Evolutionary conservation across 2,113 vertebrate species (phyloP).

Genomic region (Raja brachyura): DNA sequence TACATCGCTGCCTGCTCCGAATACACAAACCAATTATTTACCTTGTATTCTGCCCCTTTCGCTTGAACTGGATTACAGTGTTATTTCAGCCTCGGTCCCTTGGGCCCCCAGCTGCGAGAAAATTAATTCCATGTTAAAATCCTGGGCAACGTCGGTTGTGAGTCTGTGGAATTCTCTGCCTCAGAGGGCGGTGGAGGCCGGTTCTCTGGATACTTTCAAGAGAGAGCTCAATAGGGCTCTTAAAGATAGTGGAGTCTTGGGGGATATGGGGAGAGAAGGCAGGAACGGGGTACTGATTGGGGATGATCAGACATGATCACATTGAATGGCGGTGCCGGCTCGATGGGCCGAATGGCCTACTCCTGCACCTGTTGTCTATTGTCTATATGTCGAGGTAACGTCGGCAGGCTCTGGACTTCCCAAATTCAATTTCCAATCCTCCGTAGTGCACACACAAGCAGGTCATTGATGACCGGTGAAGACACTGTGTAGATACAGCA

Average conservation of each 20-base stretch:
- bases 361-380: too few relatives aligned
- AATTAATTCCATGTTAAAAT: neutral
- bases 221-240: too few relatives aligned
- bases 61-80: neutral
- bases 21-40: neutral
- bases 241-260: too few relatives aligned
- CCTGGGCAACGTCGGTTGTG: neutral
- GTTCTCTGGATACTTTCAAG: too few relatives aligned
- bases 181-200: too few relatives aligned
- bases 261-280: too few relatives aligned
- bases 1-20: neutral
- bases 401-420: neutral
- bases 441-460: neutral
- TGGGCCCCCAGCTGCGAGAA: neutral
- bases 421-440: neutral
- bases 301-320: too few relatives aligned
- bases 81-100: neutral
- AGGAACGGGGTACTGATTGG: too few relatives aligned
- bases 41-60: neutral
- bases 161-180: too few relatives aligned
- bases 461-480: neutral
- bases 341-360: too few relatives aligned
- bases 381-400: neutral
- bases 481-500: neutral
- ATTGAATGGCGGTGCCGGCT: too few relatives aligned